Evolutionary conservation across 2,113 vertebrate species (phyloP).

Genomic region (Noturus placidus): DNA sequence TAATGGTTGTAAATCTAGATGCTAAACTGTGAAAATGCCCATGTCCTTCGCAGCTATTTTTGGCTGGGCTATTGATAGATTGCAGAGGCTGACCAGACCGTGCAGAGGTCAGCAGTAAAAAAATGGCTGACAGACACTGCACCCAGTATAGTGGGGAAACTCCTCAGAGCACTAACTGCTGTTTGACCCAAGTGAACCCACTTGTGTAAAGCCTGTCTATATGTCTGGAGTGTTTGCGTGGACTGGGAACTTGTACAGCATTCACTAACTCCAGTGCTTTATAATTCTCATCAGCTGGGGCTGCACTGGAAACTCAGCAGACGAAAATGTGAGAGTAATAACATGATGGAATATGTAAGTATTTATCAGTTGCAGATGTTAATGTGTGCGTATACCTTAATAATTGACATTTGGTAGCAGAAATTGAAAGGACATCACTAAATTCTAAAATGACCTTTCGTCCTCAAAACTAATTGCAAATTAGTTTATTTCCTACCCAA

Average conservation of each 20-base stretch:
- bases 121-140: slow-evolving; percentile 69
- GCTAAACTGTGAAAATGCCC: slow-evolving; percentile 55
- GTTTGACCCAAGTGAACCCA: slow-evolving; percentile 65
- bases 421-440: background rate
- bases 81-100: slow-evolving; percentile 52
- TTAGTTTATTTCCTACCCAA: background rate
- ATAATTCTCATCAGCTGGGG: slow-evolving; percentile 81
- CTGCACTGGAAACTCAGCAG: slow-evolving; percentile 99
- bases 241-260: slow-evolving; percentile 44
- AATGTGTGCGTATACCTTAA: background rate
- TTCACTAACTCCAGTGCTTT: slow-evolving; percentile 51
- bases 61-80: slow-evolving; percentile 58
- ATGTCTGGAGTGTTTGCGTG: slow-evolving; percentile 52
- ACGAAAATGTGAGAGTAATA: slow-evolving; percentile 98
- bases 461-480: background rate
- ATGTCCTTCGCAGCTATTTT: slow-evolving; percentile 55
- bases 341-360: slow-evolving; percentile 95
- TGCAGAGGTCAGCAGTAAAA: slow-evolving; percentile 68
- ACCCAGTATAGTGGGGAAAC: slow-evolving; percentile 64
- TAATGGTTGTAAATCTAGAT: slow-evolving; percentile 59
- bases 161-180: slow-evolving; percentile 70
- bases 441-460: background rate
- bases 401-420: background rate
- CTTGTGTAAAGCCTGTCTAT: slow-evolving; percentile 52
- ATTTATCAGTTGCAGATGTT: background rate